Percentiles rank a stretch among this genome's conserved stretches.
Evolutionary conservation across 2,797 vertebrate genomes (phyloP).

Genomic region (Lutra lutra): DNA sequence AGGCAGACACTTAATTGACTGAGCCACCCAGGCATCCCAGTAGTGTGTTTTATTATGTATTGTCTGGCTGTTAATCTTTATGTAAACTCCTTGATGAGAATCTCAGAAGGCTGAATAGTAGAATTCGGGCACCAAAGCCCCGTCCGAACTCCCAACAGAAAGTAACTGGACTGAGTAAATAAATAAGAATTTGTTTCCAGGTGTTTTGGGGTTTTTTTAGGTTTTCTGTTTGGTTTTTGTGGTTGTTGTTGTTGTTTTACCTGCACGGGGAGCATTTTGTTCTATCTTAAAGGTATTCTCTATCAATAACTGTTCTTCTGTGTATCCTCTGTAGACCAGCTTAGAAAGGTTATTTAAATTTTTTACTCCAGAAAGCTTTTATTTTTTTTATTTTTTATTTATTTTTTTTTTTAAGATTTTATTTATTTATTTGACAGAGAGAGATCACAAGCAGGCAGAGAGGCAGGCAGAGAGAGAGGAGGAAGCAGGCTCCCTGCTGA

Average conservation of each 20-base stretch:
- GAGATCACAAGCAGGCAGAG: too few species aligned
- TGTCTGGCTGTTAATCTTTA: background rate
- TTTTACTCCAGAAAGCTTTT: slow-evolving; percentile 37
- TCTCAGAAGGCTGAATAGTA: background rate
- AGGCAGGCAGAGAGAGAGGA: too few species aligned
- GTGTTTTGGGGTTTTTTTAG: background rate
- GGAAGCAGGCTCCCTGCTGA: too few species aligned
- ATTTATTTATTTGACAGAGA: too few species aligned
- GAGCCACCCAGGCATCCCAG: background rate
- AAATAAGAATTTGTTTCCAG: background rate
- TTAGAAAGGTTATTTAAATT: background rate
- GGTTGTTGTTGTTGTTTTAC: background rate
- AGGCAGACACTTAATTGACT: background rate
- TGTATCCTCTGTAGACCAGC: background rate
- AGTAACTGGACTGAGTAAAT: background rate
- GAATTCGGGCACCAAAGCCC: background rate
- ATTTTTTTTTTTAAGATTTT: too few species aligned
- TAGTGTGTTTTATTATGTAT: background rate
- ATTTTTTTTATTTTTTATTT: too few species aligned
- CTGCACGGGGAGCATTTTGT: background rate
- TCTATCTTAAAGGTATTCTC: background rate
- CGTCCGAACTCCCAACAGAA: background rate
- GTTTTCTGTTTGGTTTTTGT: background rate
- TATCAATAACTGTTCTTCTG: background rate
- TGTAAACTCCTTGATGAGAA: background rate